These are phyloP conservation scores for Tribolium madens DNA, from an alignment of 1,140 invertebrate species.

Conservation along the genomic window DNA sequence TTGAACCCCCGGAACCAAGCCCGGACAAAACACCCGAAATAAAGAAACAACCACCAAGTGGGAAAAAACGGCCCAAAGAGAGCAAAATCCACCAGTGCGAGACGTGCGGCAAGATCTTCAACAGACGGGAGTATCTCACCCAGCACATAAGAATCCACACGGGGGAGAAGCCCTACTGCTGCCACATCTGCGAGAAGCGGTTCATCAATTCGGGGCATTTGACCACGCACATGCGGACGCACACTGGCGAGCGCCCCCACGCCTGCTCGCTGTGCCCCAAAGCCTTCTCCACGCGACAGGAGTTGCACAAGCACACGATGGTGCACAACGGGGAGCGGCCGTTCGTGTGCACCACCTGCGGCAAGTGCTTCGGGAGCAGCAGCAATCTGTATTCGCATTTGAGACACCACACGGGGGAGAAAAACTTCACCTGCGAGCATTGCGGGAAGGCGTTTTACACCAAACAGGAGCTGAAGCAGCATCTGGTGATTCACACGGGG, in stretches of 20 bases:
- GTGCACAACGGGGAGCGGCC: constrained; percentile 65
- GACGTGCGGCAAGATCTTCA: constrained; percentile 55
- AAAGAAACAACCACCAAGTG: constrained; percentile 19
- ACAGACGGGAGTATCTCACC: constrained; percentile 53
- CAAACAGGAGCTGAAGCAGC: constrained; percentile 61
- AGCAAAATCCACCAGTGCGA: constrained; percentile 53
- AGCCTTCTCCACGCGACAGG: constrained; percentile 51
- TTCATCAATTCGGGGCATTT: constrained; percentile 54
- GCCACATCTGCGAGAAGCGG: constrained; percentile 54
- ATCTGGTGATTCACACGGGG: constrained; percentile 57
- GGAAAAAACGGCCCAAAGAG: constrained; percentile 43
- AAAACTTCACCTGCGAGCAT: constrained; percentile 72
- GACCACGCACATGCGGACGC: constrained; percentile 65
- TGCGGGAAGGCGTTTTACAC: constrained; percentile 66
- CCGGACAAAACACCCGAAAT: not conserved
- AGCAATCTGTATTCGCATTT: constrained; percentile 68
- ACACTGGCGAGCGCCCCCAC: constrained; percentile 63
- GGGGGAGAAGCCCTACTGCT: constrained; percentile 54
- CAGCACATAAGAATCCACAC: constrained; percentile 56
- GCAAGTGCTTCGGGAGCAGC: constrained; percentile 72
- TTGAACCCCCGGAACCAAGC: not conserved
- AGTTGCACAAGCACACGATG: constrained; percentile 55
- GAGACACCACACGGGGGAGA: constrained; percentile 76
- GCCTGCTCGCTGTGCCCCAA: constrained; percentile 52
- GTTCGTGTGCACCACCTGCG: constrained; percentile 65